These are phyloP conservation scores for Nomada goodeniana DNA, from an alignment of 2,888 invertebrate genomes.

Conservation along the genomic window DNA sequence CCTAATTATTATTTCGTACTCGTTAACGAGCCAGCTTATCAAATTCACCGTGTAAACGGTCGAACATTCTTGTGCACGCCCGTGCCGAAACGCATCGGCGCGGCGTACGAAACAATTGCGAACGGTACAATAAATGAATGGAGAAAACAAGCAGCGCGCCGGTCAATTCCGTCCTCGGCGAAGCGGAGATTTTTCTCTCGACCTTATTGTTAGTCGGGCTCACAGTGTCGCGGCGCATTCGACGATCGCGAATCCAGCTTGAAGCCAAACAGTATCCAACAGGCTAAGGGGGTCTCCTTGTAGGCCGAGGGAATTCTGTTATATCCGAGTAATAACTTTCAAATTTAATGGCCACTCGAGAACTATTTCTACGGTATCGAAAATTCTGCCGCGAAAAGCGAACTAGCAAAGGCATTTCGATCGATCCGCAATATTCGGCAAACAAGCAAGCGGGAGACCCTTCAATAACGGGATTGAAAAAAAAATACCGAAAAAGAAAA, in stretches of 20 bases:
- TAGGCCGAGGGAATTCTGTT: not conserved
- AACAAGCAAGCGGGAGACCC: not conserved
- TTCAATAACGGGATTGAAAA: not conserved
- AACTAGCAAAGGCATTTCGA: not conserved
- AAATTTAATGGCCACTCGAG: not conserved
- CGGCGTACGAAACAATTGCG: not conserved
- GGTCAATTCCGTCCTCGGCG: too few species aligned
- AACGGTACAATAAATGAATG: not conserved
- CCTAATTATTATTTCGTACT: constrained; percentile 34
- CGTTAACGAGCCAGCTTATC: constrained; percentile 34
- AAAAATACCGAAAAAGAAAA: not conserved
- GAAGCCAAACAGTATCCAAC: too few species aligned
- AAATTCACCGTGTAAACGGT: constrained; percentile 29
- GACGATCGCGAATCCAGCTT: not conserved
- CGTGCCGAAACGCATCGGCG: not conserved
- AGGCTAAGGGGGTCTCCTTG: too few species aligned
- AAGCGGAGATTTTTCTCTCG: too few species aligned
- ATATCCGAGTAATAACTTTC: not conserved
- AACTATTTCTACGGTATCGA: not conserved
- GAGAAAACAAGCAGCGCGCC: not conserved
- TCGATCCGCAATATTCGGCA: not conserved
- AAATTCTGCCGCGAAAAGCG: not conserved
- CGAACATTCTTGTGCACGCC: not conserved
- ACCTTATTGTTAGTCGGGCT: too few species aligned
- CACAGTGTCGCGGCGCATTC: not conserved